A percentile compares a stretch with the other conserved stretches of the same genome.
Conservation (phyloP, 2,888 invertebrate species). For the Nipponacmea schrenckii region DNA sequence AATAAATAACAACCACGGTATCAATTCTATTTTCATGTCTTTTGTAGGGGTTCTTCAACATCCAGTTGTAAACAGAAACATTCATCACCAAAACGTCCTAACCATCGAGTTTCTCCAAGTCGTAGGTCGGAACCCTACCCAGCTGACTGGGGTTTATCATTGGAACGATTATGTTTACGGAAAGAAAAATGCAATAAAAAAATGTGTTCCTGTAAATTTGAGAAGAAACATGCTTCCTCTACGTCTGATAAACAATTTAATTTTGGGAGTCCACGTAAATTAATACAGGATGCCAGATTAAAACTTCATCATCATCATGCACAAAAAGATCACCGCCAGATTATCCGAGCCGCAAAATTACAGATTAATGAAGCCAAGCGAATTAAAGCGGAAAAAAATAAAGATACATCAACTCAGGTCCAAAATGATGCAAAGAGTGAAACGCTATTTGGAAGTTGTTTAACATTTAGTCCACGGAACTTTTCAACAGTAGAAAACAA, state of each 20-base stretch:
- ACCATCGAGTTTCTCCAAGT: not conserved
- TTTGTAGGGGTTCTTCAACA: no score
- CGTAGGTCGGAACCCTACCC: conserved; percentile 42
- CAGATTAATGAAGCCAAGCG: conserved; percentile 34
- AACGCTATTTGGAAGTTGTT: conserved; percentile 11
- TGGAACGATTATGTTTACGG: conserved; percentile 47
- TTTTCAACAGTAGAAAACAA: conserved; percentile 3
- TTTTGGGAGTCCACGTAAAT: conserved; percentile 40
- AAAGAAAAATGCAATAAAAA: conserved; percentile 43
- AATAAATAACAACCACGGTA: no score
- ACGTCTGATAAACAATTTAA: conserved; percentile 37
- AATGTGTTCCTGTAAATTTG: conserved; percentile 40
- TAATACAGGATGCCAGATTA: conserved; percentile 51
- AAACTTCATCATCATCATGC: conserved; percentile 47
- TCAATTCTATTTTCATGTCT: no score
- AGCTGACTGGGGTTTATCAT: conserved; percentile 43
- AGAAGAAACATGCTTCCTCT: conserved; percentile 6
- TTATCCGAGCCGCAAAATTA: conserved; percentile 52
- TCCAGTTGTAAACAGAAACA: no score
- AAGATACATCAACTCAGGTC: not conserved
- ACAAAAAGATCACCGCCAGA: conserved; percentile 53
- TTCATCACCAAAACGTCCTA: not conserved
- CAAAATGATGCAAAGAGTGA: not conserved
- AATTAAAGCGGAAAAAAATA: not conserved
- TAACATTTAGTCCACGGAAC: conserved; percentile 3